A percentile compares a stretch with the other conserved stretches of the same genome.
phyloP scores from a whole-genome alignment of 35 echinoderm and acorn worm species.

The Apostichopus parvimensis region DNA sequence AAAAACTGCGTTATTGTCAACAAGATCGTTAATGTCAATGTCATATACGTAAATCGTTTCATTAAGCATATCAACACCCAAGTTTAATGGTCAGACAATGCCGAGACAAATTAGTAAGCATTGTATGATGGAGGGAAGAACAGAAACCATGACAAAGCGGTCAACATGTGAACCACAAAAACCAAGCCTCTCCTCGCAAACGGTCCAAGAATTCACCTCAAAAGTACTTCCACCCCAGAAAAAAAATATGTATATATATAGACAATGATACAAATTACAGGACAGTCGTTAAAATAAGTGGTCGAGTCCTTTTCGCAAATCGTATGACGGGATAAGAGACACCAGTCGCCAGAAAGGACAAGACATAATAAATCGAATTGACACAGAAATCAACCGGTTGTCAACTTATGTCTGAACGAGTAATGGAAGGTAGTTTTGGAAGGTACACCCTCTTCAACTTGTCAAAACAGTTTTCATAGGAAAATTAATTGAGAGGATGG shows the following conservation, averaged over 20 bases:
- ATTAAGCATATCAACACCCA: constrained; percentile 47
- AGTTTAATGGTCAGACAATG: constrained; percentile 30
- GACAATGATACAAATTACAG: neutral
- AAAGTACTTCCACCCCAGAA: constrained; percentile 30
- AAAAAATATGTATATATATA: too few relatives aligned
- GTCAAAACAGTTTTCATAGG: constrained; percentile 41
- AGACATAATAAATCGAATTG: constrained; percentile 45
- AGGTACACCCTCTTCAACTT: constrained; percentile 36
- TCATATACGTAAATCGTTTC: constrained; percentile 15
- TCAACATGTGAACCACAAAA: constrained; percentile 25
- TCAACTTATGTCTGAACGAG: neutral
- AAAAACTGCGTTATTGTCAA: neutral
- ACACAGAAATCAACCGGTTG: constrained; percentile 37
- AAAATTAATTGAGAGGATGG: neutral
- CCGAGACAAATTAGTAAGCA: constrained; percentile 11
- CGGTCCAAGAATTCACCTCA: neutral
- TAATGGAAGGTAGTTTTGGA: constrained; percentile 12
- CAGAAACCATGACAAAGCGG: neutral
- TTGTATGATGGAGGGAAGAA: neutral
- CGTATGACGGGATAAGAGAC: constrained; percentile 22
- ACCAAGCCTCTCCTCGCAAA: neutral
- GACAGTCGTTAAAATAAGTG: constrained; percentile 24
- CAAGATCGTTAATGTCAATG: constrained; percentile 31
- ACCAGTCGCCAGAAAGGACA: constrained; percentile 40
- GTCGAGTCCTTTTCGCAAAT: neutral